Evolutionary conservation across 2,113 vertebrate species (phyloP), one percentile per base, ranked within the genome.

Genomic region (Elephantulus edwardii): DNA sequence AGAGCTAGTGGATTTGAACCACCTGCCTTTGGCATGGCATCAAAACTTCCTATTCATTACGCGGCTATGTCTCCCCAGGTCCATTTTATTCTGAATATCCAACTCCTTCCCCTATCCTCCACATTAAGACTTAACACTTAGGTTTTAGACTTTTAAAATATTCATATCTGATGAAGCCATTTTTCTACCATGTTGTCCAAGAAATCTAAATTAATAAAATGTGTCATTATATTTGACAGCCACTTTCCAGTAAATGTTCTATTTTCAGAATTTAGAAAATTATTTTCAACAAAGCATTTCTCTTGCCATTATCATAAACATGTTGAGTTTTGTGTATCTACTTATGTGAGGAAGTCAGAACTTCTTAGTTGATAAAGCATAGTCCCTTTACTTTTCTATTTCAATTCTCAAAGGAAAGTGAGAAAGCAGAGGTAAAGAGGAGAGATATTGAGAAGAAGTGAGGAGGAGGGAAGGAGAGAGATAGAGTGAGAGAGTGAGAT

Each of bases 121-220:
- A 24, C 14, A 3, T 70, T 75, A 44, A 11, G 64, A 44, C 11
- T 74, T 83, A 22, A 71, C 28, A 17, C 78, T 90, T 83, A 58
- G 30, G 44, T 78, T 72, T 82, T 72, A 66, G n/a, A 90, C 11
- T 64, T 35, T 94, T 88, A 72, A 86, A 91, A 54, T 72, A 89
- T 26, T 79, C 40, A 44, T 19, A 12, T 12, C 33, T 44, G 58
- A 68, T 50, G 17, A 64, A 85, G 48, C 19, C 13, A 4, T 50
- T 52, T 33, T 89, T 66, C 70, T 9, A 28, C 20, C 28, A 71
- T 5, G 38, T n/a, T 85, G 28, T 52, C 83, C 56, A 78, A 76
- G 60, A 58, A 56, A 81, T 35, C 35, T 38, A 64, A 88, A 58
- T 24, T 24, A 83, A 52, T 30, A 28, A 66, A 81, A 89, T 28